A percentile compares a stretch with the other conserved stretches of the same genome.
Evolutionary conservation across 2,113 vertebrate species (phyloP).

Genomic region (Hyperopisus bebe): DNA sequence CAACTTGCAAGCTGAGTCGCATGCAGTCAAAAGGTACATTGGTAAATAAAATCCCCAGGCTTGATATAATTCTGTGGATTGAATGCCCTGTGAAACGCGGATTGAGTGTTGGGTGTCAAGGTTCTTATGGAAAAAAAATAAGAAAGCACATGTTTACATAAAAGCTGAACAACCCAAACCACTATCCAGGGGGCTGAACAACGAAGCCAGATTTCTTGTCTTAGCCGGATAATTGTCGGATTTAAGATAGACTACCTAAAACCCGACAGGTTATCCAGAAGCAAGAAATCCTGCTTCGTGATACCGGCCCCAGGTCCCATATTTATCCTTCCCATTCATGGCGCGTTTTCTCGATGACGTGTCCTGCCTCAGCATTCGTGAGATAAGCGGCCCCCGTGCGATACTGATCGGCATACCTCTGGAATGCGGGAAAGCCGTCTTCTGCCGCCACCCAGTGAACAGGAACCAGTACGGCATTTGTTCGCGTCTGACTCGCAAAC

Average conservation of each 20-base stretch:
- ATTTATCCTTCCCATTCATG: not conserved
- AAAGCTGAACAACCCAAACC: not conserved
- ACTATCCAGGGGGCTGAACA: not conserved
- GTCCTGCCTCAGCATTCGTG: not conserved
- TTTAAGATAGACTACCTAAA: not conserved
- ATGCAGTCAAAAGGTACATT: not conserved
- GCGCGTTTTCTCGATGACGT: not conserved
- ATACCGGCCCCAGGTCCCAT: not conserved
- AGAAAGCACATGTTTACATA: not conserved
- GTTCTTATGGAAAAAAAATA: not conserved
- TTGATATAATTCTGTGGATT: not conserved
- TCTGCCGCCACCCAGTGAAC: slow-evolving; percentile 9
- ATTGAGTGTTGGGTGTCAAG: too few relatives aligned
- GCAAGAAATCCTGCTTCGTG: not conserved
- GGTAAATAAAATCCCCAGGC: not conserved
- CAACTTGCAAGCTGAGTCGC: not conserved
- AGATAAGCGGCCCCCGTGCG: not conserved
- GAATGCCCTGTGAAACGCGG: not conserved
- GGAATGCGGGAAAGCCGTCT: not conserved
- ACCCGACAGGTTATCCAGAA: not conserved
- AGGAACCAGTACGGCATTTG: not conserved
- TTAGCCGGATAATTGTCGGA: not conserved
- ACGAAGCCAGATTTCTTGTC: not conserved
- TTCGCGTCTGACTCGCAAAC: too few relatives aligned
- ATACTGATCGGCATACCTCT: not conserved